These are phyloP conservation scores for Melanerpes formicivorus DNA, from an alignment of 2,113 vertebrate species.

Conservation along the genomic window DNA sequence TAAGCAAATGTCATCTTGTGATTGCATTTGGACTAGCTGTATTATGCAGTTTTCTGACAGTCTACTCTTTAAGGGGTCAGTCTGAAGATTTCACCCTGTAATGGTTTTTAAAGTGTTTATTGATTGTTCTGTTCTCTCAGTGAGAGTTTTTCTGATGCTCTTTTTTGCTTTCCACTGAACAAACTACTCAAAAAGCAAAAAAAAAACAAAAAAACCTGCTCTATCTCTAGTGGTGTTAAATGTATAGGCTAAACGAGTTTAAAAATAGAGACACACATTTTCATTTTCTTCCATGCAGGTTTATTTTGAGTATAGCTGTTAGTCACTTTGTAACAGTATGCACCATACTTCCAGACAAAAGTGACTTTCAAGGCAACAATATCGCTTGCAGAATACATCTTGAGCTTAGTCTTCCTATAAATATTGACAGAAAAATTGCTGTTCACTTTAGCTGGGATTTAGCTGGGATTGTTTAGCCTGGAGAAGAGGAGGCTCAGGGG, in stretches of 20 bases:
- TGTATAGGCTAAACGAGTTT: background rate
- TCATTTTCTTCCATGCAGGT: background rate
- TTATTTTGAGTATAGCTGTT: background rate
- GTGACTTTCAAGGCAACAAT: background rate
- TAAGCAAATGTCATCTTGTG: background rate
- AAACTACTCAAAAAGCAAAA: background rate
- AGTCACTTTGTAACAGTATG: background rate
- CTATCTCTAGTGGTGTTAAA: background rate
- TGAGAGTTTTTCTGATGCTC: background rate
- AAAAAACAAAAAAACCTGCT: background rate
- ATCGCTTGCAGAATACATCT: background rate
- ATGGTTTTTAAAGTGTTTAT: background rate
- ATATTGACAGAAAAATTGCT: background rate
- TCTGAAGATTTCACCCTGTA: background rate
- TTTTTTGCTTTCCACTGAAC: constrained; percentile 4
- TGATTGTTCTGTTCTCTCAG: background rate
- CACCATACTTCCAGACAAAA: background rate
- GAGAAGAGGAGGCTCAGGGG: too few relatives aligned
- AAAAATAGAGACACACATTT: background rate
- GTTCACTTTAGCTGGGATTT: background rate
- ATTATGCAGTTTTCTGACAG: background rate
- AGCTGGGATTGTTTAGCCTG: too few relatives aligned
- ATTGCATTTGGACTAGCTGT: background rate
- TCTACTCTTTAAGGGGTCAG: background rate
- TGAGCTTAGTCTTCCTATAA: background rate